Percentiles rank a stretch among this genome's conserved stretches.
These are phyloP conservation scores for Melanotaenia duboulayi DNA, from an alignment of 2,113 vertebrate species.

Conservation along the genomic window DNA sequence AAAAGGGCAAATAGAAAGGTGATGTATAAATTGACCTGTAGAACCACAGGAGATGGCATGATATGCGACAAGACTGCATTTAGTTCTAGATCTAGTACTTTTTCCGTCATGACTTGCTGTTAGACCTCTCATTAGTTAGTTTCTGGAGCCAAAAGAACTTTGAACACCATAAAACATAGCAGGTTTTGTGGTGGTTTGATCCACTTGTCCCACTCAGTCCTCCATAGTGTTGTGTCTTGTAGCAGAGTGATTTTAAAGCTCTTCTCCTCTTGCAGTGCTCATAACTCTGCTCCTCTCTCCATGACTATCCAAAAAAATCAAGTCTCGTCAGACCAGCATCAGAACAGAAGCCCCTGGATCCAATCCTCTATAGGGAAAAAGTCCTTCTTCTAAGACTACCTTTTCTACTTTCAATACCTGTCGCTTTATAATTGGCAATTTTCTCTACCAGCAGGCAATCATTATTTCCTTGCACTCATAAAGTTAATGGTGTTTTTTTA, in stretches of 20 bases:
- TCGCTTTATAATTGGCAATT: neutral
- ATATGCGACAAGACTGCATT: neutral
- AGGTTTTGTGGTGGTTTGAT: no score
- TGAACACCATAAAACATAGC: slow-evolving; percentile 2
- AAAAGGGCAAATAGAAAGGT: slow-evolving; percentile 4
- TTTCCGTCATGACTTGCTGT: neutral
- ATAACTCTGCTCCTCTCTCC: neutral
- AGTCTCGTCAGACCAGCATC: slow-evolving; percentile 9
- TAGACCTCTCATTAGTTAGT: neutral
- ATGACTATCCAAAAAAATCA: slow-evolving; percentile 5
- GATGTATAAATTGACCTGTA: neutral
- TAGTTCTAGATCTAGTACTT: neutral
- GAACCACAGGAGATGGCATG: neutral
- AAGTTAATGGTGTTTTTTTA: neutral
- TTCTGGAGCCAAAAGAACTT: slow-evolving; percentile 1
- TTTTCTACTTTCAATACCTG: slow-evolving; percentile 7
- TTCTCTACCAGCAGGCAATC: slow-evolving; percentile 5
- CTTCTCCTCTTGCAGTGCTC: neutral
- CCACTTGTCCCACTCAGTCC: no score
- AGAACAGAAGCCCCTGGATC: slow-evolving; percentile 12
- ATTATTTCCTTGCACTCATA: neutral
- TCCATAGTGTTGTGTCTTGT: neutral
- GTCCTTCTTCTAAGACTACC: neutral
- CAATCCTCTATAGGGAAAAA: slow-evolving; percentile 5
- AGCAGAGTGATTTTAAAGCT: slow-evolving; percentile 7